These are phyloP conservation scores for Macaria liturata DNA, from an alignment of 2,888 invertebrate species.

Conservation along the genomic window DNA sequence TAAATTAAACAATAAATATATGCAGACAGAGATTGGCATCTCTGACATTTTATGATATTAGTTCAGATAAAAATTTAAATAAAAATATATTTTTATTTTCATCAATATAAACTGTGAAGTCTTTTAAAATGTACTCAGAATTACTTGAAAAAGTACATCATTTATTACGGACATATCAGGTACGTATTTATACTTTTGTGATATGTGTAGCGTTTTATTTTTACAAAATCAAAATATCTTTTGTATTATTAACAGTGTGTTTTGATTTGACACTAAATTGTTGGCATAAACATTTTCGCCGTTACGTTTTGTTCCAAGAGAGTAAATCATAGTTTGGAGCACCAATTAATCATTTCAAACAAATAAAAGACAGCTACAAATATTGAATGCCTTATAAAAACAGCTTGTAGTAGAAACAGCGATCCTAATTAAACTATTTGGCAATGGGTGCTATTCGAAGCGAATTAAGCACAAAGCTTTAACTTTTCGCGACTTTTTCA, in stretches of 20 bases:
- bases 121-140: no score
- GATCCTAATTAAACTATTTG: constrained; percentile 7
- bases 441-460: constrained; percentile 17
- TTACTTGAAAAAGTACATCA: no score
- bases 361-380: no score
- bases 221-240: constrained; percentile 1
- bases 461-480: constrained; percentile 19
- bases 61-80: no score
- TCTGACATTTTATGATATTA: no score
- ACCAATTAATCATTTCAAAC: neutral
- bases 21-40: no score
- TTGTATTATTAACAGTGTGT: neutral
- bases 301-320: no score
- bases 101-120: no score
- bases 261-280: constrained; percentile 7
- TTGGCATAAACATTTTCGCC: neutral
- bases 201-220: constrained; percentile 29
- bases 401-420: no score
- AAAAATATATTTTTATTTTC: no score
- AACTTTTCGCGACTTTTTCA: neutral
- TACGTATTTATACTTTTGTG: constrained; percentile 30
- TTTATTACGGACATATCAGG: constrained; percentile 14
- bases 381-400: no score
- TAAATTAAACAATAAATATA: no score
- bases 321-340: neutral